Base-by-base conservation (phyloP, 2,888 invertebrate species). In the Netelia fuscicornis region DNA sequence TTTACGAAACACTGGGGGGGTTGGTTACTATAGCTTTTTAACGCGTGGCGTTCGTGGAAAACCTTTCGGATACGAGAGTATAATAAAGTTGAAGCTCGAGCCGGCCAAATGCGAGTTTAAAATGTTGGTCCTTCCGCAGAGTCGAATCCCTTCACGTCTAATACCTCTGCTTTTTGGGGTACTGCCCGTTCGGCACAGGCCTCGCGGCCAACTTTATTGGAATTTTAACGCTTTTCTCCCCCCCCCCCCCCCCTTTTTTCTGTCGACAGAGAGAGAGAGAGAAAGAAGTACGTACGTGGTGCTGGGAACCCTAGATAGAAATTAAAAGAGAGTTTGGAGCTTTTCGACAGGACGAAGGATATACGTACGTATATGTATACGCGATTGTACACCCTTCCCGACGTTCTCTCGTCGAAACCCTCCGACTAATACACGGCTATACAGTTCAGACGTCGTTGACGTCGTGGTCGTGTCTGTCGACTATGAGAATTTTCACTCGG, bases 101-200 rank as follows among this genome's bases (percentile, higher is more conserved):
- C 93, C 92, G 88, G 88, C 91, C 90, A 93, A 93, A 93, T 92
- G 93, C 92, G 93, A 93, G 92, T 93, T 93, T 93, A 91, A 92
- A 92, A 92, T 91, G 91, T 91, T 90, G 65, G 86, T 87, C 89
- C 80, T 87, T 86, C 87, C 91, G 88, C 88, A 89, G 84, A 87
- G 87, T 84, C 77, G 88, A 88, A 89, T 89, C 86, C 86, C 79
- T 70, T 64, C 86, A 25, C 11, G 62, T 10, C 17, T 91, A 90
- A 91, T 92, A 91, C 91, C 90, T 89, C 25, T 9, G 65, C 65
- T 68, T 52, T 64, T 76, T 65, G 62, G 64, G 58, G 42, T 37
- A 44, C 70, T 10, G 20, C 77, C 9, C 30, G 58, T 65, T 80
- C 44, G 68, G 58, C 71, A 25, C 78, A 44, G 62, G 67, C 77